phyloP scores from a whole-genome alignment of 2,797 vertebrate genomes.

The Pangasius djambal region DNA sequence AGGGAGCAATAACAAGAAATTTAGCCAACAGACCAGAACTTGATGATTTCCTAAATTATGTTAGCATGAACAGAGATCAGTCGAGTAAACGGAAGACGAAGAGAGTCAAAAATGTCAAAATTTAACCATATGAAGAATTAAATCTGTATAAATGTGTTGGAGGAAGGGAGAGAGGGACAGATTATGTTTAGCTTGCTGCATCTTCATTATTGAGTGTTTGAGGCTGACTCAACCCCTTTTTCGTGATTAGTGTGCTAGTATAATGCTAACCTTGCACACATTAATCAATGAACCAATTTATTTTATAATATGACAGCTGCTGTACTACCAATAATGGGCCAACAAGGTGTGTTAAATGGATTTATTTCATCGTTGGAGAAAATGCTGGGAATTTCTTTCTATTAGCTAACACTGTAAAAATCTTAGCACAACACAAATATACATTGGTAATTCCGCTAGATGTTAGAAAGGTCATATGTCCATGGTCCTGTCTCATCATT shows the following conservation, averaged over 20 bases:
- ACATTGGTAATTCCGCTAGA: not conserved
- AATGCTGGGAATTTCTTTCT: not conserved
- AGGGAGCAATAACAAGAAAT: not conserved
- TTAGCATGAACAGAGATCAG: not conserved
- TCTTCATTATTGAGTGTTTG: slow-evolving; percentile 15
- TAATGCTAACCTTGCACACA: slow-evolving; percentile 13
- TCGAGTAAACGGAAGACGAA: not conserved
- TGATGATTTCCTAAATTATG: not conserved
- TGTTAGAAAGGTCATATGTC: not conserved
- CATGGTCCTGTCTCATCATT: not conserved
- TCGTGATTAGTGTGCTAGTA: not conserved
- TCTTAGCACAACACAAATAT: not conserved
- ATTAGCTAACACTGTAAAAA: not conserved
- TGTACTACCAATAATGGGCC: not conserved
- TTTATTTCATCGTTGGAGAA: not conserved
- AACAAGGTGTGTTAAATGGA: slow-evolving; percentile 3
- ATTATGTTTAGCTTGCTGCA: not conserved
- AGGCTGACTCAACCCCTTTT: slow-evolving; percentile 24
- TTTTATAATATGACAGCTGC: slow-evolving; percentile 29
- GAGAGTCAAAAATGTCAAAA: not conserved
- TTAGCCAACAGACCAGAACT: not conserved
- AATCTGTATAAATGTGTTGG: not conserved
- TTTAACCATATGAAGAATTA: not conserved
- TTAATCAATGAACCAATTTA: slow-evolving; percentile 17
- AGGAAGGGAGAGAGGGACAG: not conserved